Base-by-base conservation (phyloP, 2,888 invertebrate species). In the Lochmaea crataegi region DNA sequence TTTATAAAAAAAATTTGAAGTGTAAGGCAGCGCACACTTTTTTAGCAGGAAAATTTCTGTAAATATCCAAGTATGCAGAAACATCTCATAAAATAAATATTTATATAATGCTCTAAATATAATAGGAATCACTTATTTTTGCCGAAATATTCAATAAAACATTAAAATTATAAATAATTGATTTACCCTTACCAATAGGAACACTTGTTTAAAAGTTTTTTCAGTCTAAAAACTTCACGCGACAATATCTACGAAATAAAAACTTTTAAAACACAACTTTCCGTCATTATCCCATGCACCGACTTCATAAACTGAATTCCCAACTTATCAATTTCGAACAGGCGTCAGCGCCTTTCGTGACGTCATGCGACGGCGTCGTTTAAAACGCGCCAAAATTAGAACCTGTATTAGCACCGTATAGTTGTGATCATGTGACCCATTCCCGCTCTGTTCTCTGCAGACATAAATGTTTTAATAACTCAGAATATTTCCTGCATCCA, bases 301-400 rank as follows among this genome's bases (percentile, higher is more conserved):
- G 18, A 57, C 60, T 68, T 48, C 68, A 60, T 63, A 61, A 73
- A 69, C 73, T 68, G 69, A 73, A 68, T 53, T 68, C 68, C 42
- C 63, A 41, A 32, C 66, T 63, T n/a, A 38, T 58, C 67, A 45
- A 45, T 68, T 68, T 64, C 70, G 56, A 70, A 70, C 64, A 64
- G 64, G 70, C 51, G 56, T 64, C 70, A 70, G 70, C 64, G 70
- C 42, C 56, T 12, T 41, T 16, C n/a, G 53, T 53, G 51, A 51
- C 68, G 61, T 48, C 48, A 60, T 22, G 22, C 58, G 65, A 51
- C 65, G 73, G 22, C 18, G 60, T 57, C n/a, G 60, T 45, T 64
- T 32, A 45, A 70, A 70, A 16, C 73, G 73, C 73, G 73, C 73
- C 73, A 65, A 69, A 73, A 69, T 73, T 73, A 73, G 69, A 73